Percentiles rank a stretch among this genome's conserved stretches.
These are phyloP conservation scores for Brachionus asplanchnoidis DNA, from an alignment of 1,140 invertebrate genomes.

Conservation along the genomic window DNA sequence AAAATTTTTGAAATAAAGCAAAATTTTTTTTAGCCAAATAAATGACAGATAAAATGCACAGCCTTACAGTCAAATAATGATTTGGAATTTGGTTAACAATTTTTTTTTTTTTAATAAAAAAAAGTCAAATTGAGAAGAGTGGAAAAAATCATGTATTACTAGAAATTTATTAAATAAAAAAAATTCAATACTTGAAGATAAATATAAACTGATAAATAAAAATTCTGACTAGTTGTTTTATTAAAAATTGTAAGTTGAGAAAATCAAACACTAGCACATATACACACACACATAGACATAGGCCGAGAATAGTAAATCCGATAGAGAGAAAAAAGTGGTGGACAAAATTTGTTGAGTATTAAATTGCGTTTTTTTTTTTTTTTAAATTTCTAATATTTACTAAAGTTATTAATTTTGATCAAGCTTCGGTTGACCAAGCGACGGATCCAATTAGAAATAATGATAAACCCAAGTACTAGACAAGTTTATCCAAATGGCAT, in stretches of 20 bases:
- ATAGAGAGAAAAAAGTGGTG: background rate
- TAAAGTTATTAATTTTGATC: constrained; percentile 23
- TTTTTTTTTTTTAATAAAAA: background rate
- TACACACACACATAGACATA: background rate
- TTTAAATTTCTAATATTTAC: constrained; percentile 1
- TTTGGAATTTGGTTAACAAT: background rate
- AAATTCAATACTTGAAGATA: constrained; percentile 25
- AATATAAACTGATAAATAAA: background rate
- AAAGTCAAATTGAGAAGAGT: background rate
- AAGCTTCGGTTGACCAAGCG: background rate
- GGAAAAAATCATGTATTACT: constrained; percentile 24
- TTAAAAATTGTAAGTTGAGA: constrained; percentile 26
- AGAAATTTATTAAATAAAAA: constrained; percentile 9
- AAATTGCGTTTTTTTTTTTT: background rate
- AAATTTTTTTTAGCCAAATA: background rate
- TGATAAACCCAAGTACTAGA: background rate
- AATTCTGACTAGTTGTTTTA: constrained; percentile 3
- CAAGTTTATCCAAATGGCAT: background rate
- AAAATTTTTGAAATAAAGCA: background rate
- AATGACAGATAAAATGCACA: background rate
- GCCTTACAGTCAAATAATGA: background rate
- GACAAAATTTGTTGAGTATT: constrained; percentile 35
- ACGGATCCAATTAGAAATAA: constrained; percentile 1
- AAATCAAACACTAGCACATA: constrained; percentile 23
- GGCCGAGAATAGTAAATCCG: background rate